phyloP scores from a whole-genome alignment of 2,113 vertebrate species.

The Ophiodon elongatus region DNA sequence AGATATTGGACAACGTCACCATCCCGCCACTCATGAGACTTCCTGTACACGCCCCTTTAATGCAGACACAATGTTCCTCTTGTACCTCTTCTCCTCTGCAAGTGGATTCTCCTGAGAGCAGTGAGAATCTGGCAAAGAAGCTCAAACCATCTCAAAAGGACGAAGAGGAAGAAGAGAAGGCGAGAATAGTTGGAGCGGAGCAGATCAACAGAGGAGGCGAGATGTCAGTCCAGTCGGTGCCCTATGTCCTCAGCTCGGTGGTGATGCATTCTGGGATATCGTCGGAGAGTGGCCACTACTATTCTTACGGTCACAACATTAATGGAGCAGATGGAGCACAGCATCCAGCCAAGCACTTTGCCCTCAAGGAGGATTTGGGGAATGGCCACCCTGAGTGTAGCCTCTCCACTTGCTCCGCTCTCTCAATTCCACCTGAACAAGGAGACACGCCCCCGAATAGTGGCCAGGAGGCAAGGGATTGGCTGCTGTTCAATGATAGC shows the following conservation, averaged over 20 bases:
- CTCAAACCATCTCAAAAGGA: slow-evolving; percentile 93
- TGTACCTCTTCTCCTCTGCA: slow-evolving; percentile 74
- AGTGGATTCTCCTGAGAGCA: slow-evolving; percentile 88
- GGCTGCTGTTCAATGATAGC: slow-evolving; percentile 99
- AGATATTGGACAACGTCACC: slow-evolving; percentile 95
- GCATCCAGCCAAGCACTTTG: slow-evolving; percentile 68
- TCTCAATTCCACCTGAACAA: slow-evolving; percentile 77
- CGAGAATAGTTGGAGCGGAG: slow-evolving; percentile 43
- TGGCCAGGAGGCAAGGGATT: slow-evolving; percentile 87
- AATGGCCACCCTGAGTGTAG: slow-evolving; percentile 57
- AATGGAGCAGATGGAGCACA: slow-evolving; percentile 81
- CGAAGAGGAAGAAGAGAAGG: slow-evolving; percentile 80
- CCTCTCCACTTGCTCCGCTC: slow-evolving; percentile 57
- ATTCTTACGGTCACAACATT: slow-evolving; percentile 93
- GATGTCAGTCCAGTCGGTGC: slow-evolving; percentile 78
- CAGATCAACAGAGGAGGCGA: slow-evolving; percentile 70
- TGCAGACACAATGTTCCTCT: slow-evolving; percentile 70
- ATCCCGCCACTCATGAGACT: slow-evolving; percentile 91
- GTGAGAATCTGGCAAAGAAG: slow-evolving; percentile 96
- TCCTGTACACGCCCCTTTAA: slow-evolving; percentile 85
- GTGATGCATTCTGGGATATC: slow-evolving; percentile 98
- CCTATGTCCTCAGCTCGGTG: slow-evolving; percentile 93
- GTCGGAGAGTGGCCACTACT: slow-evolving; percentile 98
- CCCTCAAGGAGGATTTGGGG: slow-evolving; percentile 74
- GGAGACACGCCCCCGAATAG: slow-evolving; percentile 60